Conservation (phyloP, 2,113 vertebrate genomes). For the Tympanuchus pallidicinctus region DNA sequence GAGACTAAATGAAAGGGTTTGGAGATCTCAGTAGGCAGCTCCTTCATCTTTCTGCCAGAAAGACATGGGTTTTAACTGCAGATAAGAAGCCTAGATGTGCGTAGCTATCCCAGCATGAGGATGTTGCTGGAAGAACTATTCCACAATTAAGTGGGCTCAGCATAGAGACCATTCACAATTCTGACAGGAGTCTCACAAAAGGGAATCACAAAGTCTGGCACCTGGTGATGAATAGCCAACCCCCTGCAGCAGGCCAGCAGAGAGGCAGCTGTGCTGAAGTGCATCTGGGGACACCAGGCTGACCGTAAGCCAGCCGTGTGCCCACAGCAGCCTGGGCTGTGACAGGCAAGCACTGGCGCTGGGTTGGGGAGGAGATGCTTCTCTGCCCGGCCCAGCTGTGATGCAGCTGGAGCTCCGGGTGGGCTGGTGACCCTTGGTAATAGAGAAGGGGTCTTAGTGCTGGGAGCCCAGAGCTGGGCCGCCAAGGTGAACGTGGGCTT, state of each 20-base stretch:
- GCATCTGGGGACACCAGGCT: not conserved
- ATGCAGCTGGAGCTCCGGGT: not conserved
- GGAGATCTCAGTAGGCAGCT: not conserved
- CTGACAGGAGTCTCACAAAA: not conserved
- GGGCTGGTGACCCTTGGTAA: not conserved
- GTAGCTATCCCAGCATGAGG: not conserved
- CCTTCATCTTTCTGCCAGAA: constrained; percentile 5
- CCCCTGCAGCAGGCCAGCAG: not conserved
- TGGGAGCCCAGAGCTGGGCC: not conserved
- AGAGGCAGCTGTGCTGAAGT: not conserved
- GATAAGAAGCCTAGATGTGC: not conserved
- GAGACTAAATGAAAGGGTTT: not conserved
- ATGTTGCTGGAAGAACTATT: not conserved
- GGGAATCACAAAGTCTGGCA: not conserved
- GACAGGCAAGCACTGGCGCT: not conserved
- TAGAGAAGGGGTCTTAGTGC: not conserved
- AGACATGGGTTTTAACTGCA: not conserved
- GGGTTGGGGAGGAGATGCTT: not conserved
- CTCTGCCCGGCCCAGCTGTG: not conserved
- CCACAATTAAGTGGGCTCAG: not conserved
- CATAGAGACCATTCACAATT: not conserved
- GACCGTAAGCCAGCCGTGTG: not conserved
- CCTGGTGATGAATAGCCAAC: too few species aligned
- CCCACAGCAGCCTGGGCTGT: not conserved
- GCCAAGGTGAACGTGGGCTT: too few species aligned